These are phyloP conservation scores for Tetheella fluctuosa DNA, from an alignment of 2,888 invertebrate genomes.

Conservation along the genomic window DNA sequence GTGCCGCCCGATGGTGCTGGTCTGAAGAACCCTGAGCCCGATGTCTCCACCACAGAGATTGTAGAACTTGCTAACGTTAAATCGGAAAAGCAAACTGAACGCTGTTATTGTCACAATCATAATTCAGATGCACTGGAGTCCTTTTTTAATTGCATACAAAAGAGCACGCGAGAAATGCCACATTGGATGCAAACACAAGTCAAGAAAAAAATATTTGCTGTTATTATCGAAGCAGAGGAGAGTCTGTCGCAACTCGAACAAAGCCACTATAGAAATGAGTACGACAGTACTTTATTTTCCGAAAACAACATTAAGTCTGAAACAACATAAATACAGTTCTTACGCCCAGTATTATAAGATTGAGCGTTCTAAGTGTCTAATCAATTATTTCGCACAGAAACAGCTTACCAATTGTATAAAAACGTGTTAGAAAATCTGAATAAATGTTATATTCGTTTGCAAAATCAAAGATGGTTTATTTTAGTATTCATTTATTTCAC, in stretches of 20 bases:
- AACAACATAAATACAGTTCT: neutral
- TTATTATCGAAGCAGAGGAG: slow-evolving; percentile 75
- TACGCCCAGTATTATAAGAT: too few species aligned
- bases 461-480: slow-evolving; percentile 24
- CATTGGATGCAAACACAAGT: slow-evolving; percentile 78
- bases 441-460: slow-evolving; percentile 8
- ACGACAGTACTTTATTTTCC: slow-evolving; percentile 22
- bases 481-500: slow-evolving; percentile 54
- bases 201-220: slow-evolving; percentile 75
- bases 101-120: slow-evolving; percentile 36
- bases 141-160: slow-evolving; percentile 70
- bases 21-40: slow-evolving; percentile 53
- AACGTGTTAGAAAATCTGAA: neutral
- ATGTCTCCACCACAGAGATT: slow-evolving; percentile 57
- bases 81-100: slow-evolving; percentile 35
- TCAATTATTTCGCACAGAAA: too few species aligned
- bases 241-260: slow-evolving; percentile 49
- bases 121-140: slow-evolving; percentile 66
- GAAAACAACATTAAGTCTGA: slow-evolving; percentile 60
- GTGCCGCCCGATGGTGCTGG: slow-evolving; percentile 31
- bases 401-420: too few species aligned
- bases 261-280: slow-evolving; percentile 21
- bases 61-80: slow-evolving; percentile 31
- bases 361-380: too few species aligned
- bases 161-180: slow-evolving; percentile 74